Conservation (phyloP, 2,888 invertebrate species). For the Aphidius colemani region DNA sequence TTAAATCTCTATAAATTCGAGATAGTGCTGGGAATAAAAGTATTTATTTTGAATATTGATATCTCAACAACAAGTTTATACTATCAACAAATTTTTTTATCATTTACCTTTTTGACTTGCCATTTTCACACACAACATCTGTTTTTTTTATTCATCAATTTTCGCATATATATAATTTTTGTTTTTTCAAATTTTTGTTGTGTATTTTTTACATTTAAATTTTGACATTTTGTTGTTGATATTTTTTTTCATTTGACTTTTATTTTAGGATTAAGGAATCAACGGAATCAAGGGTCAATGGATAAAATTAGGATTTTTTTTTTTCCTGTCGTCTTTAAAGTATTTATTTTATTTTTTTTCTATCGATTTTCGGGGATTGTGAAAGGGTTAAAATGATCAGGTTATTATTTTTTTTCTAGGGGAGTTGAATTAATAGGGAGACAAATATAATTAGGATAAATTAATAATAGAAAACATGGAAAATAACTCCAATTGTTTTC, state of each 20-base stretch:
- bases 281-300: constrained; percentile 17
- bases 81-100: neutral
- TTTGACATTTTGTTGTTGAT: constrained; percentile 19
- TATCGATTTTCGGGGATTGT: constrained; percentile 5
- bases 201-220: constrained; percentile 13
- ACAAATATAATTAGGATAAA: constrained; percentile 51
- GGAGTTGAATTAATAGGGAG: constrained; percentile 54
- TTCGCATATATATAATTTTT: neutral
- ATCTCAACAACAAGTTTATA: constrained; percentile 1
- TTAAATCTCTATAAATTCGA: constrained; percentile 14
- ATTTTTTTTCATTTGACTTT: constrained; percentile 8
- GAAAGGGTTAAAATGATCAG: constrained; percentile 3
- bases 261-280: constrained; percentile 25
- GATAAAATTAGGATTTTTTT: constrained; percentile 24
- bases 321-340: neutral
- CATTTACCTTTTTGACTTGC: neutral
- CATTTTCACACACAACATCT: neutral
- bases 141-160: too few species aligned
- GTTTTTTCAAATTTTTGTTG: constrained; percentile 17
- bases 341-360: neutral
- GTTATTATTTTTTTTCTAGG: constrained; percentile 39
- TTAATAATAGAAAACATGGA: constrained; percentile 54
- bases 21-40: constrained; percentile 5
- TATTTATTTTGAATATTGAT: neutral
- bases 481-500: constrained; percentile 45